phyloP scores from a whole-genome alignment of 2,888 invertebrate species.

The Chrysotoxum bicinctum region DNA sequence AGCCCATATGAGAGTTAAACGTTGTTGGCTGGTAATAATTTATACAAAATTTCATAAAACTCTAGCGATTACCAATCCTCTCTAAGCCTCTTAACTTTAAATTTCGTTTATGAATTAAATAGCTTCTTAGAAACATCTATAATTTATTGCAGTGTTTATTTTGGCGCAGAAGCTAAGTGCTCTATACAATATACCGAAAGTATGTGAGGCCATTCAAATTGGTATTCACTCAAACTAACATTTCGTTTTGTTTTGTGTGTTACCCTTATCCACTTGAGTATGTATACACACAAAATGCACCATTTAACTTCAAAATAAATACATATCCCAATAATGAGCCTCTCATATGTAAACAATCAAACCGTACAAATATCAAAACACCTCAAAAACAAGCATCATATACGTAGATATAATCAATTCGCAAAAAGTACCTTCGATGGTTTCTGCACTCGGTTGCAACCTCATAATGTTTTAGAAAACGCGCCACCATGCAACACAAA shows the following conservation, averaged over 20 bases:
- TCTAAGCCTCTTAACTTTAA: too few relatives aligned
- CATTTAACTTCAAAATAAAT: slow-evolving; percentile 45
- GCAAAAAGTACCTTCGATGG: slow-evolving; percentile 25
- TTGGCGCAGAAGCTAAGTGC: too few relatives aligned
- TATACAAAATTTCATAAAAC: too few relatives aligned
- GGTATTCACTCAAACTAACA: neutral
- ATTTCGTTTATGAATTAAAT: too few relatives aligned
- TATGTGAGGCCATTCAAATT: neutral
- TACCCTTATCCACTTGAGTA: slow-evolving; percentile 41
- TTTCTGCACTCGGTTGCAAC: slow-evolving; percentile 11
- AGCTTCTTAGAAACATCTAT: too few relatives aligned
- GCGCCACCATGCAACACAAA: slow-evolving; percentile 5
- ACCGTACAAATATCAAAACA: slow-evolving; percentile 37
- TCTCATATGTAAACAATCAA: slow-evolving; percentile 29
- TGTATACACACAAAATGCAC: slow-evolving; percentile 38
- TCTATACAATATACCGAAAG: too few relatives aligned
- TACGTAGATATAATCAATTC: slow-evolving; percentile 44
- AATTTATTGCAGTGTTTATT: too few relatives aligned
- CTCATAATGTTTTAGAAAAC: slow-evolving; percentile 56
- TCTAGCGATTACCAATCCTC: too few relatives aligned
- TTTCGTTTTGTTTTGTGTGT: slow-evolving; percentile 31
- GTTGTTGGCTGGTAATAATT: too few relatives aligned
- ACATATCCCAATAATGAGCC: slow-evolving; percentile 50
- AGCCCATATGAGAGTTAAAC: too few relatives aligned
- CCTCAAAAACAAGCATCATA: slow-evolving; percentile 27